A percentile compares a stretch with the other conserved stretches of the same genome.
Conservation (phyloP, 2,888 invertebrate genomes). For the Oxystoma pomonae region DNA sequence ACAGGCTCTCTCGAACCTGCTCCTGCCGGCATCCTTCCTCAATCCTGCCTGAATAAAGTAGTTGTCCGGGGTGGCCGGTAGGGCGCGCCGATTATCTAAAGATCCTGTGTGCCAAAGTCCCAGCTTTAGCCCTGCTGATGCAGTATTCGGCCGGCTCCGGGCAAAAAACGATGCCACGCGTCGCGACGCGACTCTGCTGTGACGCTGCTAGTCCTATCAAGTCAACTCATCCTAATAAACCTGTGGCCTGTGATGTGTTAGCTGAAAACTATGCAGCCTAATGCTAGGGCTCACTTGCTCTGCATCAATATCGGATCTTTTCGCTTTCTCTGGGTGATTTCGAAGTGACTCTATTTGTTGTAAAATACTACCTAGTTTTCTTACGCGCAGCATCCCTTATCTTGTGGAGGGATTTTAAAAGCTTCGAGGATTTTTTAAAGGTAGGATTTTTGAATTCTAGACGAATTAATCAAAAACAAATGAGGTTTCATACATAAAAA, state of each 20-base stretch:
- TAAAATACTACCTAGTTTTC: not conserved
- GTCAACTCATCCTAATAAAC: not conserved
- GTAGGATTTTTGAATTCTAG: not conserved
- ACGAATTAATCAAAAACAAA: not conserved
- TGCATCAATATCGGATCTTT: not conserved
- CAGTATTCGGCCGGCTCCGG: slow-evolving; percentile 45
- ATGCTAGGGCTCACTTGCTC: not conserved
- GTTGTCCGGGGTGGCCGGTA: slow-evolving; percentile 35
- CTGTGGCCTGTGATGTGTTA: not conserved
- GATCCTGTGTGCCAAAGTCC: slow-evolving; percentile 36
- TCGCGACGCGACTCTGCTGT: slow-evolving; percentile 32
- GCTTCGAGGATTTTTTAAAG: not conserved
- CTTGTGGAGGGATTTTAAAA: not conserved
- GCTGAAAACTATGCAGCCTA: not conserved
- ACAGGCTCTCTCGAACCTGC: not conserved
- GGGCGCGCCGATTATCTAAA: slow-evolving; percentile 40
- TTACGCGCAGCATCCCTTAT: not conserved
- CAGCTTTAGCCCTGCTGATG: slow-evolving; percentile 45
- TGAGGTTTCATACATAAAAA: not conserved
- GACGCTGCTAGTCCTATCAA: not conserved
- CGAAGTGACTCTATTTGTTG: not conserved
- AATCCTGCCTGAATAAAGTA: not conserved
- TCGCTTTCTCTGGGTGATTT: not conserved
- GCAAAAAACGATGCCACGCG: slow-evolving; percentile 37
- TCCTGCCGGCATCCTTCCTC: not conserved